A percentile compares a stretch with the other conserved stretches of the same genome.
These are phyloP conservation scores for Orientallactaga bullata DNA, from an alignment of 2,113 vertebrate species.

Conservation along the genomic window DNA sequence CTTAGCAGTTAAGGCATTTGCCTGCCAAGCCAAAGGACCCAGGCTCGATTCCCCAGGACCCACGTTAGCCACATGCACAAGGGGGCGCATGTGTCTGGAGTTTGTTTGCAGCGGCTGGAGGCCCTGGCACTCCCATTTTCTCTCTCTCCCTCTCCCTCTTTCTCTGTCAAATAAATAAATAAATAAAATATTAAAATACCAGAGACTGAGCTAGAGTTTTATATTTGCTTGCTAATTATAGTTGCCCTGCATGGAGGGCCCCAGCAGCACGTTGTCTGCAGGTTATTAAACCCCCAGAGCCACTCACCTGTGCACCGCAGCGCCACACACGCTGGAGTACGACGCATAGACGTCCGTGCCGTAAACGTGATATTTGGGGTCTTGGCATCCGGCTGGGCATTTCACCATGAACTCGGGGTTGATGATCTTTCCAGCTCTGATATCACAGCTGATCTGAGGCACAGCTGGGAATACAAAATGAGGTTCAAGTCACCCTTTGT, in stretches of 20 bases:
- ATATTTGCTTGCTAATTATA: neutral
- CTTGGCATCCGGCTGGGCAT: slow-evolving; percentile 94
- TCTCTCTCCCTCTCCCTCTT: too few relatives aligned
- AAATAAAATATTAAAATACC: too few relatives aligned
- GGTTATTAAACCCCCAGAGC: neutral
- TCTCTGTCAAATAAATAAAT: too few relatives aligned
- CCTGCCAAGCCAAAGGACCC: too few relatives aligned
- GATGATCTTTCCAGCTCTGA: slow-evolving; percentile 95
- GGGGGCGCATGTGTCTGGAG: too few relatives aligned
- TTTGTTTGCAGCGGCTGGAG: too few relatives aligned
- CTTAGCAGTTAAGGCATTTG: too few relatives aligned
- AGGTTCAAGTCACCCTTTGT: slow-evolving; percentile 69
- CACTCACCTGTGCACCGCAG: slow-evolving; percentile 96
- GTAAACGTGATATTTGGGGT: slow-evolving; percentile 94
- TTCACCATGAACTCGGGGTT: slow-evolving; percentile 96
- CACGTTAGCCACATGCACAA: too few relatives aligned
- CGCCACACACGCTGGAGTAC: slow-evolving; percentile 97
- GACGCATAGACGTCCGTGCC: slow-evolving; percentile 96
- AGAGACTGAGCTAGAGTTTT: neutral
- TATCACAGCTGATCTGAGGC: slow-evolving; percentile 94
- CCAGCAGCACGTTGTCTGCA: neutral
- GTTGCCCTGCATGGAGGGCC: neutral
- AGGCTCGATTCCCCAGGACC: too few relatives aligned
- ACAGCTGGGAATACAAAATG: slow-evolving; percentile 88
- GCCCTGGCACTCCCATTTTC: too few relatives aligned